These are phyloP conservation scores for Callipepla squamata DNA, from an alignment of 2,113 vertebrate genomes.

Conservation along the genomic window DNA sequence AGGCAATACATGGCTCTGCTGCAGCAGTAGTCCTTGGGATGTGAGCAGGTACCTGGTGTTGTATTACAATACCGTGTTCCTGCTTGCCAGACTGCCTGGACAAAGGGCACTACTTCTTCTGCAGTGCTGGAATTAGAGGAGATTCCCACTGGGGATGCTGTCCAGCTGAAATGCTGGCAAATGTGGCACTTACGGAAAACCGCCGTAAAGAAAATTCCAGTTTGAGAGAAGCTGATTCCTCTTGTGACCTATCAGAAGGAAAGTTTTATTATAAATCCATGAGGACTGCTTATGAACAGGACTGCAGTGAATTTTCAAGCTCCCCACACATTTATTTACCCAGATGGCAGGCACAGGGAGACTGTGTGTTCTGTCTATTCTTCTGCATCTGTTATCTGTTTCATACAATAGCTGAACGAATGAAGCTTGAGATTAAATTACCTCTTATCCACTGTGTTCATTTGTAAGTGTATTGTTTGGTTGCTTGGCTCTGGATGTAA, in stretches of 20 bases:
- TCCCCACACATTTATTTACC: background rate
- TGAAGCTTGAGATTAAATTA: conserved; percentile 46
- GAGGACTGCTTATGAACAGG: background rate
- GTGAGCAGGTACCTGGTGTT: fast-evolving
- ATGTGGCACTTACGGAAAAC: background rate
- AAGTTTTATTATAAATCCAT: background rate
- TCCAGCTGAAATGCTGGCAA: background rate
- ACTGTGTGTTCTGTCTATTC: background rate
- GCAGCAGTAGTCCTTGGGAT: background rate
- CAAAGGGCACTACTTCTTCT: background rate
- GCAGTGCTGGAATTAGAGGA: background rate
- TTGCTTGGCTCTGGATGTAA: background rate
- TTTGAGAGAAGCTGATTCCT: background rate
- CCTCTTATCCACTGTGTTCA: background rate
- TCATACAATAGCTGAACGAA: conserved; percentile 22
- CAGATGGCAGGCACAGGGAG: background rate
- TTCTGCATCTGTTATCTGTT: background rate
- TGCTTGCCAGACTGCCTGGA: background rate
- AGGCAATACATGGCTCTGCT: fast-evolving
- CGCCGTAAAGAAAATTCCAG: background rate
- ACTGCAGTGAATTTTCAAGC: background rate
- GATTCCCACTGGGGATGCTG: background rate
- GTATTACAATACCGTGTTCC: background rate
- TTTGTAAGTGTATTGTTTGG: conserved; percentile 12
- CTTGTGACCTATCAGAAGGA: background rate